Conservation (phyloP, 2,113 vertebrate species). For the Piprites chloris region DNA sequence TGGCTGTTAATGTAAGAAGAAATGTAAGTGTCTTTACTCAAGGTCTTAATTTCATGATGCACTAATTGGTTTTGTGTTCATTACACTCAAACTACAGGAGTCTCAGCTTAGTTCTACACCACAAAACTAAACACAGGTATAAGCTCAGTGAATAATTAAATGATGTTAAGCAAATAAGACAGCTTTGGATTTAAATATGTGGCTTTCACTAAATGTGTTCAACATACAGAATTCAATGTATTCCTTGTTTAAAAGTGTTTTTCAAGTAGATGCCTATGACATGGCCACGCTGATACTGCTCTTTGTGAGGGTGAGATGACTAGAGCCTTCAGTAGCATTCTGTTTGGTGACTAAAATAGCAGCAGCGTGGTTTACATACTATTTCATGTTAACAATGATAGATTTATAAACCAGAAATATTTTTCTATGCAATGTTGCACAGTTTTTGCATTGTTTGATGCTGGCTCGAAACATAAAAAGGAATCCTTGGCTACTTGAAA, state of each 20-base stretch:
- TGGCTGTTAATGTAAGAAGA: not conserved
- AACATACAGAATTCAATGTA: not conserved
- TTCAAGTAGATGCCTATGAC: not conserved
- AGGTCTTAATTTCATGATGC: not conserved
- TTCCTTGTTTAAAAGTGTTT: not conserved
- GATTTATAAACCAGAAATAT: not conserved
- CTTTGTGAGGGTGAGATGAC: not conserved
- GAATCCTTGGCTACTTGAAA: not conserved
- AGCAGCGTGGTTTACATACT: not conserved
- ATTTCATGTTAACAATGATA: not conserved
- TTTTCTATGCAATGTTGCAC: not conserved
- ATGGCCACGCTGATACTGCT: not conserved
- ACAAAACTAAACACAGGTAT: not conserved
- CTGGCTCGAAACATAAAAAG: not conserved
- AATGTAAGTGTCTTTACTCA: not conserved
- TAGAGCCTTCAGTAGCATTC: not conserved
- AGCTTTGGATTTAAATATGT: not conserved
- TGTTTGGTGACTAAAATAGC: not conserved
- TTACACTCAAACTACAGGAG: not conserved
- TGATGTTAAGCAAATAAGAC: not conserved
- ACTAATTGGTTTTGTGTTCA: not conserved
- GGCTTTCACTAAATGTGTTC: not conserved
- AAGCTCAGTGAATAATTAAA: not conserved
- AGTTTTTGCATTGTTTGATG: not conserved
- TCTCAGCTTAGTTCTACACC: not conserved